Percentiles rank a stretch among this genome's conserved stretches.
Evolutionary conservation across 2,797 vertebrate species (phyloP).

Genomic region (Arvicola amphibius): DNA sequence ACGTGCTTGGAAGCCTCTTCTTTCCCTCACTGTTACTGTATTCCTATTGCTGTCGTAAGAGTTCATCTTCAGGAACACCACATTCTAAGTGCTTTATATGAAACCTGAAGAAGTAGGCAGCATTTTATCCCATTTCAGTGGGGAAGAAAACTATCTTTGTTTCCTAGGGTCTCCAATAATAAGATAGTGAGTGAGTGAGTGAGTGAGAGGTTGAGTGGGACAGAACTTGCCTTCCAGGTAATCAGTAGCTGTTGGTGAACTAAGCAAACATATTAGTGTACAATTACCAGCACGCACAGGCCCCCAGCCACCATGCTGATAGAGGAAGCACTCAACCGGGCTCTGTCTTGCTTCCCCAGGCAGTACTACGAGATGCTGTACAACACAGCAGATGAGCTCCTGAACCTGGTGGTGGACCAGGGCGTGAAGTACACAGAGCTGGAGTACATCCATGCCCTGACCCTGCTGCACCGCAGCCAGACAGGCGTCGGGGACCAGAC

Average conservation of each 20-base stretch:
- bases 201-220: not conserved
- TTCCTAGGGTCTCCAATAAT: not conserved
- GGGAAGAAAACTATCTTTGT: not conserved
- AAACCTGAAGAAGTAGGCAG: not conserved
- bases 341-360: slow-evolving; percentile 85
- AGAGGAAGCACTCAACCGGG: not conserved
- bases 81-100: not conserved
- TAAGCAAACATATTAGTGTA: not conserved
- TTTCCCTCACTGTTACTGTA: not conserved
- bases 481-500: slow-evolving; percentile 97
- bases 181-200: not conserved
- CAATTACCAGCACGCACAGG: not conserved
- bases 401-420: slow-evolving; percentile 99
- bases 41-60: not conserved
- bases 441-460: slow-evolving; percentile 98
- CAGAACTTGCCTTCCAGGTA: not conserved
- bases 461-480: slow-evolving; percentile 97
- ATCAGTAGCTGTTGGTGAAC: not conserved
- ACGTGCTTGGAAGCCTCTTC: not conserved
- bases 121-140: not conserved
- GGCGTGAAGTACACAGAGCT: slow-evolving; percentile 97
- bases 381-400: slow-evolving; percentile 96
- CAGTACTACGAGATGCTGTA: slow-evolving; percentile 99
- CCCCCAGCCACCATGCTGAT: rapidly evolving
- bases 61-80: not conserved